Conservation (phyloP, 1,140 invertebrate species). For the Musca vetustissima region DNA sequence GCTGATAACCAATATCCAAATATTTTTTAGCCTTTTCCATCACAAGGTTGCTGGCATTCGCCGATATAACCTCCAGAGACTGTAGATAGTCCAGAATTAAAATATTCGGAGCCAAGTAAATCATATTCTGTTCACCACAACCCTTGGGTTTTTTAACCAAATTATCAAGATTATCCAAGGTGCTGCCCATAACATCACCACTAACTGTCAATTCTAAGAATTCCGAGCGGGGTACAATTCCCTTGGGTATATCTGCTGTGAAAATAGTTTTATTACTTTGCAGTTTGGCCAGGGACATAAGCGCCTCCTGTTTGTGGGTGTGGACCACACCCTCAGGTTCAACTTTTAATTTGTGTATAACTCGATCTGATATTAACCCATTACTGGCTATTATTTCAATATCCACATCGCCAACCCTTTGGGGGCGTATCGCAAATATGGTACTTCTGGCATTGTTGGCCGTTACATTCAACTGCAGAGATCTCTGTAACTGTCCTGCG, state of each 20-base stretch:
- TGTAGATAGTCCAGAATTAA: slow-evolving; percentile 7
- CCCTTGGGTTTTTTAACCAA: slow-evolving; percentile 58
- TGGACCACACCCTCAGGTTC: slow-evolving; percentile 1
- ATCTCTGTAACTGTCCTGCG: no score
- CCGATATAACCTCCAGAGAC: no score
- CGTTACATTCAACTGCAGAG: not conserved
- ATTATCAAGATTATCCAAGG: slow-evolving; percentile 70
- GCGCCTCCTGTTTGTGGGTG: not conserved
- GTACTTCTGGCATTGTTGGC: not conserved
- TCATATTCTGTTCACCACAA: slow-evolving; percentile 24
- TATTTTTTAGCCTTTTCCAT: not conserved
- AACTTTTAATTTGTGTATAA: not conserved
- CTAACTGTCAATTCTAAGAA: slow-evolving; percentile 69
- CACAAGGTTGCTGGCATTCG: not conserved
- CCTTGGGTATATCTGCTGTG: slow-evolving; percentile 57
- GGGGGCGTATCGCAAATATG: not conserved
- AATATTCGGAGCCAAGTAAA: slow-evolving; percentile 5
- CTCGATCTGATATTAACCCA: not conserved
- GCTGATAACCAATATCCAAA: not conserved
- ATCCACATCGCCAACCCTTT: not conserved
- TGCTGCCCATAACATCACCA: slow-evolving; percentile 71
- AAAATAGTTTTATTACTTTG: not conserved
- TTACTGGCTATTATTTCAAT: not conserved
- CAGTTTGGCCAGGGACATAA: not conserved
- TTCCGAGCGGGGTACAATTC: slow-evolving; percentile 68